Base-by-base conservation (phyloP, 1,140 invertebrate genomes). In the Pachyrhynchus sulphureomaculatus region DNA sequence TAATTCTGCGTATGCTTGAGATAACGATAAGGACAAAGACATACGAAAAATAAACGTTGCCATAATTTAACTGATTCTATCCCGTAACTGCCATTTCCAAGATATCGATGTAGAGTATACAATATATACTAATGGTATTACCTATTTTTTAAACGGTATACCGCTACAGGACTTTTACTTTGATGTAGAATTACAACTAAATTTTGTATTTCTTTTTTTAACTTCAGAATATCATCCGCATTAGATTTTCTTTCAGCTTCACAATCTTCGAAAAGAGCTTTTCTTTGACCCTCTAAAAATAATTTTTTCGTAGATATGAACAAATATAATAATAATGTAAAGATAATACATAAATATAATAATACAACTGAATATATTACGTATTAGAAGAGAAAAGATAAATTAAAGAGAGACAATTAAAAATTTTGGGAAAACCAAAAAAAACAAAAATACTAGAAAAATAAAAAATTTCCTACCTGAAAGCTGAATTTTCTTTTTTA, bases 401-500 rank as follows among this genome's bases (percentile, higher is more conserved):
- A 48, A 48, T 1, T 42, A 42, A 3, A 53, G 5, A 4, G 2
- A 36, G 6, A 29, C 4, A 17, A 56, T 39, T 1, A 37, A 1
- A 45, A 26, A 39, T 6, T 42, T 21, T 47, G 10, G 10, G 3
- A 10, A 13, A 15, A 21, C 10, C 0, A 1, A 17, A 34, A 29
- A 3, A 33, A 34, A 49, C 26, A 15, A 53, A 24, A 33, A 36
- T 20, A 9, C n/a, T n/a, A n/a, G n/a, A n/a, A n/a, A n/a, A n/a
- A n/a, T n/a, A n/a, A n/a, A n/a, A n/a, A 23, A 36, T 13, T 24
- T 42, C 8, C 54, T 70, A 89, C 88, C 89, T 73, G 88, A 89
- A 54, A 91, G 72, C 68, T 90, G 84, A 71, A 91, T 90, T 71
- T 89, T 89, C 75, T 90, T 91, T 72, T 90, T 91, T 34, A 90